Percentiles rank a stretch among this genome's conserved stretches.
These are phyloP conservation scores for Tinamus guttatus DNA, from an alignment of 2,113 vertebrate species.

Conservation along the genomic window DNA sequence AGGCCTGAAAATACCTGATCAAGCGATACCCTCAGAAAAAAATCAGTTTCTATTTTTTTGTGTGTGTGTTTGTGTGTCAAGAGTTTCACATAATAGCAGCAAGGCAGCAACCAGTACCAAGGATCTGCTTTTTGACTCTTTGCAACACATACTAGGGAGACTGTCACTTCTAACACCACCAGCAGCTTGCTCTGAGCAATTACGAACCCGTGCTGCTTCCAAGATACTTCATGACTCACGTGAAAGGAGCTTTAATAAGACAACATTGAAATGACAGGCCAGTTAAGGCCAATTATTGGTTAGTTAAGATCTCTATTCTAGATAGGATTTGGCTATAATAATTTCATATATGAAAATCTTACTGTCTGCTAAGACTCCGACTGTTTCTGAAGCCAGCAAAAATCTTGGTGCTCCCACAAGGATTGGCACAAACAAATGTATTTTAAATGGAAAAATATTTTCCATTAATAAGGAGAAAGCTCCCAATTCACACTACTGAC, in stretches of 20 bases:
- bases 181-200: constrained; percentile 7
- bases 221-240: background rate
- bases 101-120: background rate
- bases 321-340: background rate
- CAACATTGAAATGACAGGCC: constrained; percentile 3
- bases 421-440: background rate
- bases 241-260: background rate
- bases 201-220: constrained; percentile 9
- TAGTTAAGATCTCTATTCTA: constrained; percentile 7
- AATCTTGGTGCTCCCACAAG: background rate
- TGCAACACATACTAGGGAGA: background rate
- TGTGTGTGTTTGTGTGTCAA: background rate
- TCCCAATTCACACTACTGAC: background rate
- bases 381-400: background rate
- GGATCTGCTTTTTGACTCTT: background rate
- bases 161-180: constrained; percentile 29
- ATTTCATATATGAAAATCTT: background rate
- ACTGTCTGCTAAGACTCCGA: background rate
- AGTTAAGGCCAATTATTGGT: background rate
- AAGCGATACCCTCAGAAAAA: background rate
- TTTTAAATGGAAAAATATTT: background rate
- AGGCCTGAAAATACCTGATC: background rate
- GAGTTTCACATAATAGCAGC: background rate
- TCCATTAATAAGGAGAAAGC: background rate
- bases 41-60: constrained; percentile 13